Evolutionary conservation across 1,140 invertebrate genomes (phyloP), one percentile per base, ranked within the genome.

Genomic region (Mya arenaria): DNA sequence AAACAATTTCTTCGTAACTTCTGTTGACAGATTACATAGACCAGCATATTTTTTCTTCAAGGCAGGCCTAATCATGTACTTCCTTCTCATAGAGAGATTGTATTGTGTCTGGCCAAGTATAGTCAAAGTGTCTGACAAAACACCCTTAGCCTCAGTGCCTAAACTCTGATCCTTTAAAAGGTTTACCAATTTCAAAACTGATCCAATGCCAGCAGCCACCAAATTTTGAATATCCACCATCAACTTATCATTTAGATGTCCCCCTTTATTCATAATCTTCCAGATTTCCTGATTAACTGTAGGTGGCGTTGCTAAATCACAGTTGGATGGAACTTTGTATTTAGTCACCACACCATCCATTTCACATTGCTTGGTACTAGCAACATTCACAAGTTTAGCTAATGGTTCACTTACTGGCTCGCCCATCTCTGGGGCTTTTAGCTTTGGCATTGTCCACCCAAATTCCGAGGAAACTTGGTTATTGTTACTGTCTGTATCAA

Each of bases 201-300:
- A 28, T 39, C 17, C 15, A 52, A 60, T 74, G 23, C 52, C 34
- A 23, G 28, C 25, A 10, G 52, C 52, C 4, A 74, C 55, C 39
- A 74, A 37, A 74, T 74, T 74, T 41, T 74, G 71, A 41, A 74
- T 74, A 25, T 74, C 71, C 10, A 28, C 34, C 6, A 74, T n/a
- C 17, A 39, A 17, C 28, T 66, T 78, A 58, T 78, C 62, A 66
- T 55, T 55, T 17, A 28, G 13, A 13, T 56, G 75, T n/a, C 44
- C 32, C 52, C 39, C 55, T 44, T 78, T 78, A 15, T 75, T 58
- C 28, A 75, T 15, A 17, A 37, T 44, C 36, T 62, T 74, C 71
- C 71, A 74, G n/a, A 74, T 52, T 34, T 60, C 71, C 23, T 44
- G 30, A 34, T 74, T 74, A 74, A 74, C 41, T n/a, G 30, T 28